A percentile compares a stretch with the other conserved stretches of the same genome.
phyloP scores from a whole-genome alignment of 2,797 vertebrate species.

The Harpagifer antarcticus region DNA sequence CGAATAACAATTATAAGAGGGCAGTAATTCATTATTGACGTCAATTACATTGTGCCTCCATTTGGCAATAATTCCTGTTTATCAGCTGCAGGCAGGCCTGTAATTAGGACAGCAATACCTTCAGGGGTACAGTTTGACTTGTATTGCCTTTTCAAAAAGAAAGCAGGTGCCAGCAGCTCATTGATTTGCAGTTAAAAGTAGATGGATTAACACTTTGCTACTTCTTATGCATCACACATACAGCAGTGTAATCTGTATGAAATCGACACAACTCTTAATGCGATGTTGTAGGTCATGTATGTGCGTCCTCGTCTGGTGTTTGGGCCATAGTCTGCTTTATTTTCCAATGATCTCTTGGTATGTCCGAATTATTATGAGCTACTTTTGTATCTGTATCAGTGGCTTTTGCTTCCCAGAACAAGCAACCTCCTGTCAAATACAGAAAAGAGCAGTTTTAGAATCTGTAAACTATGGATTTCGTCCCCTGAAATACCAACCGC shows the following conservation, averaged over 20 bases:
- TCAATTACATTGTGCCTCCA: constrained; percentile 26
- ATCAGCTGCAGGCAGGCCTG: constrained; percentile 57
- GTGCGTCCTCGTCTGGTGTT: background rate
- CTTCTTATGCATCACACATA: constrained; percentile 12
- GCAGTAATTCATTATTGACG: constrained; percentile 47
- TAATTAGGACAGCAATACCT: constrained; percentile 60
- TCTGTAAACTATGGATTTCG: constrained; percentile 40
- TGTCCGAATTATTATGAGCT: constrained; percentile 61
- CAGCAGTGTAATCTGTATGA: constrained; percentile 15
- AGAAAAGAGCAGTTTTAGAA: constrained; percentile 14
- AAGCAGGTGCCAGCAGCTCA: constrained; percentile 40
- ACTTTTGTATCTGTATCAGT: constrained; percentile 29
- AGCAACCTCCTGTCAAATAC: constrained; percentile 35
- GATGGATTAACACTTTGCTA: constrained; percentile 31
- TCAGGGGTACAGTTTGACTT: constrained; percentile 58
- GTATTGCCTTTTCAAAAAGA: constrained; percentile 60
- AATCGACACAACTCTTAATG: constrained; percentile 12
- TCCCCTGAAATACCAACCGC: constrained; percentile 45
- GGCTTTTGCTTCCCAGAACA: constrained; percentile 27
- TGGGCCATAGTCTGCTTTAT: background rate
- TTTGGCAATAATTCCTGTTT: constrained; percentile 46
- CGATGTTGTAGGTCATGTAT: background rate
- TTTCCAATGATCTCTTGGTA: constrained; percentile 12
- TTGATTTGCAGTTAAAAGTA: constrained; percentile 38
- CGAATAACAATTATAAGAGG: constrained; percentile 22